Percentiles rank a stretch among this genome's conserved stretches.
Evolutionary conservation across 2,113 vertebrate genomes (phyloP).

Genomic region (Papio anubis): DNA sequence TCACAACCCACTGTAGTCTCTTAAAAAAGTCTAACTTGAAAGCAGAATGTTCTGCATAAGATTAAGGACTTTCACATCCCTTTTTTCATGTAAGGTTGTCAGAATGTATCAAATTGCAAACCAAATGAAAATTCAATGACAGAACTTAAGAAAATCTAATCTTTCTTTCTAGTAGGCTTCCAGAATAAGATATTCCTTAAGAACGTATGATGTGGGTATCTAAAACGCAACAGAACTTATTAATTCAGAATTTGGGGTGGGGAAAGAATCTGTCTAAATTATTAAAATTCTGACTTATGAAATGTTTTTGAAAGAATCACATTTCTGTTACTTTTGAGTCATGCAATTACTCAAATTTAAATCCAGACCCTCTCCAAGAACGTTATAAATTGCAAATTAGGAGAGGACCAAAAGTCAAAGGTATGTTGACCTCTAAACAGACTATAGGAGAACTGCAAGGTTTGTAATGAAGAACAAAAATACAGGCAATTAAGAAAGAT

Average conservation of each 20-base stretch:
- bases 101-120: neutral
- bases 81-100: neutral
- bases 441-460: neutral
- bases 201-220: neutral
- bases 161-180: neutral
- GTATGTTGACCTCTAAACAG: neutral
- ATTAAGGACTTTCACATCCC: neutral
- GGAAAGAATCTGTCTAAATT: neutral
- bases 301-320: slow-evolving; percentile 22
- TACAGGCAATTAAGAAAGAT: neutral
- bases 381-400: neutral
- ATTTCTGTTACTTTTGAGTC: slow-evolving; percentile 52
- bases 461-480: neutral
- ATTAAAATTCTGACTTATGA: neutral
- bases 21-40: neutral
- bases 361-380: neutral
- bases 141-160: neutral
- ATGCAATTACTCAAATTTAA: neutral
- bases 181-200: neutral
- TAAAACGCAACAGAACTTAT: neutral
- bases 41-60: neutral
- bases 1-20: neutral
- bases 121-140: neutral
- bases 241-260: neutral
- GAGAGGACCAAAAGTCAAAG: neutral